These are phyloP conservation scores for Lumbricus terrestris DNA, from an alignment of 2,888 invertebrate genomes.

Conservation along the genomic window DNA sequence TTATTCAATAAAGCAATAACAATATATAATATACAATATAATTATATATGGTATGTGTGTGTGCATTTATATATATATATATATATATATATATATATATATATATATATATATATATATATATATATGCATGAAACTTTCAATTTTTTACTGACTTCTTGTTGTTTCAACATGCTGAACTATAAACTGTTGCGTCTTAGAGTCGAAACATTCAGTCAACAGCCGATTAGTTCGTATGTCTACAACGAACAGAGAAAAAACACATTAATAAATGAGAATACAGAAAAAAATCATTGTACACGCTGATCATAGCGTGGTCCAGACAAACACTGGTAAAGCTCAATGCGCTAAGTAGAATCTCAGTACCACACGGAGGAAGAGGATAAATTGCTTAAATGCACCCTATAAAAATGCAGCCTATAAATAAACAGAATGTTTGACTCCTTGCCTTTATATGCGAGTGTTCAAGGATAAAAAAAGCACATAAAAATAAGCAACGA, in stretches of 20 bases:
- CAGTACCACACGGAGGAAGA: neutral
- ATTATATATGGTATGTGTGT: too few species aligned
- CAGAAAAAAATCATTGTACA: neutral
- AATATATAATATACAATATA: too few species aligned
- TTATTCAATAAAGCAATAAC: too few species aligned
- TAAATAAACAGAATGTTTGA: too few species aligned
- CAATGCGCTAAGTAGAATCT: neutral
- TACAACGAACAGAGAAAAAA: conserved; percentile 39
- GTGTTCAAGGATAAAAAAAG: too few species aligned
- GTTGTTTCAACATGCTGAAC: conserved; percentile 47
- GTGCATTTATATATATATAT: too few species aligned
- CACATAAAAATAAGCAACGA: too few species aligned
- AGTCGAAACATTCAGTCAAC: conserved; percentile 54
- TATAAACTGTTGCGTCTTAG: conserved; percentile 49
- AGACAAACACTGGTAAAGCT: neutral
- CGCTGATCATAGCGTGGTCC: too few species aligned
- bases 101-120: too few species aligned
- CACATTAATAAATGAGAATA: neutral
- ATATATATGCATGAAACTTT: neutral
- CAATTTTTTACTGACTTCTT: neutral
- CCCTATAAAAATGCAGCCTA: neutral
- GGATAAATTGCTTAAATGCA: neutral
- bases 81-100: too few species aligned
- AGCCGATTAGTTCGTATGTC: conserved; percentile 54
- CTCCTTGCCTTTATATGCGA: too few species aligned